Percentiles rank a stretch among this genome's conserved stretches.
phyloP scores from a whole-genome alignment of 2,113 vertebrate species.

The Brienomyrus brachyistius region DNA sequence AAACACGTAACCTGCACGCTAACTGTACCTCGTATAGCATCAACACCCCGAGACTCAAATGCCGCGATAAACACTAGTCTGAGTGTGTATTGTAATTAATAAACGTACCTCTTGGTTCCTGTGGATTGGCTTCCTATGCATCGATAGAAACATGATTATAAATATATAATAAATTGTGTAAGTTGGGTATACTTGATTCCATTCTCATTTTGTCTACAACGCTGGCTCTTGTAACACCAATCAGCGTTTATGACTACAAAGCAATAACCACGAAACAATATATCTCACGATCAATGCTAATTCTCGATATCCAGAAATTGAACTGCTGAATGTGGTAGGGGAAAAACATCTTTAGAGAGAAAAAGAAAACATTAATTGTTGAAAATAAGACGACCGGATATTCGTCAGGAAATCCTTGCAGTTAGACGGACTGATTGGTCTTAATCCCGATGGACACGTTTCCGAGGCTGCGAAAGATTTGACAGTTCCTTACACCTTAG shows the following conservation, averaged over 20 bases:
- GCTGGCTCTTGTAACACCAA: neutral
- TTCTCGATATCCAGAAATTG: neutral
- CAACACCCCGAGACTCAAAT: slow-evolving; percentile 49
- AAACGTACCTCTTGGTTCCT: neutral
- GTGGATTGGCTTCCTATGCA: neutral
- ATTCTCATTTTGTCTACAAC: neutral
- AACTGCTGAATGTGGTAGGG: neutral
- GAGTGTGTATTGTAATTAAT: neutral
- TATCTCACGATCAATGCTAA: neutral
- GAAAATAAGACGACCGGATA: slow-evolving; percentile 25
- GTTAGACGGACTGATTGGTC: slow-evolving; percentile 38
- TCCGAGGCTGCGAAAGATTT: slow-evolving; percentile 26
- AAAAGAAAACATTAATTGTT: slow-evolving; percentile 28
- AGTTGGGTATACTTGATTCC: neutral
- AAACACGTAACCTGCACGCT: slow-evolving; percentile 49
- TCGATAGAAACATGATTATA: neutral
- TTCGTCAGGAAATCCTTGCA: slow-evolving; percentile 51
- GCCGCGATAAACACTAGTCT: slow-evolving; percentile 23
- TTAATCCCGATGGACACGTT: slow-evolving; percentile 39
- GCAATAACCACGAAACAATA: neutral
- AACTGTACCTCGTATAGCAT: slow-evolving; percentile 65
- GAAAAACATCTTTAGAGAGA: slow-evolving; percentile 13
- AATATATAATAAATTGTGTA: neutral
- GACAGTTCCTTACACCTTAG: neutral
- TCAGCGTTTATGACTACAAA: neutral